Evolutionary conservation across 2,888 invertebrate species (phyloP).

Genomic region (Xylocampa areola): DNA sequence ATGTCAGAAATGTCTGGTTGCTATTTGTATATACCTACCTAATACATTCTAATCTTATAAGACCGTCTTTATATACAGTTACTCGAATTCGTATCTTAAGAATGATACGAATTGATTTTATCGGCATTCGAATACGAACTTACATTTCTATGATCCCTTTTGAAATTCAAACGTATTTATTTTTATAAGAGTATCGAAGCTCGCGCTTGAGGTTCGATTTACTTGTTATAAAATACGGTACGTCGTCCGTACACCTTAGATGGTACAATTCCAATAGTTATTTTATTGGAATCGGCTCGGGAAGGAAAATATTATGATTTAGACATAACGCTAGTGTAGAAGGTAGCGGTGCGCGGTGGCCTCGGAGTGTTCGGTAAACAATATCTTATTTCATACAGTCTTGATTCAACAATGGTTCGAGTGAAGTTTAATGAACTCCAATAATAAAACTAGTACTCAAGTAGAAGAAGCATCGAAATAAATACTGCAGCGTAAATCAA

Average conservation of each 20-base stretch:
- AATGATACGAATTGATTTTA: slow-evolving; percentile 27
- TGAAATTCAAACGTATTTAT: slow-evolving; percentile 30
- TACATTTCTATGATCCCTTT: slow-evolving; percentile 23
- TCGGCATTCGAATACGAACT: slow-evolving; percentile 5
- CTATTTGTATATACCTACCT: slow-evolving; percentile 1
- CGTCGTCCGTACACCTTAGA: slow-evolving; percentile 20
- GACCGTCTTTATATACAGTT: slow-evolving; percentile 10
- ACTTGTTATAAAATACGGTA: slow-evolving; percentile 36
- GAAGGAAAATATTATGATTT: slow-evolving; percentile 59
- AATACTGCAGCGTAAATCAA: slow-evolving; percentile 39
- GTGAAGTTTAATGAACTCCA: slow-evolving; percentile 45
- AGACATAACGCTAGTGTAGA: slow-evolving; percentile 35
- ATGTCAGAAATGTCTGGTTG: slow-evolving; percentile 15
- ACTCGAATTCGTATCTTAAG: slow-evolving; percentile 19
- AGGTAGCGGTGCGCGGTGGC: slow-evolving; percentile 22
- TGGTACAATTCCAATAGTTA: slow-evolving; percentile 39
- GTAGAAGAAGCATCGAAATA: slow-evolving; percentile 22
- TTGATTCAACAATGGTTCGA: slow-evolving; percentile 49
- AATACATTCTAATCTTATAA: slow-evolving; percentile 17
- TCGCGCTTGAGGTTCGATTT: slow-evolving; percentile 21
- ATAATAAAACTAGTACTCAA: slow-evolving; percentile 35
- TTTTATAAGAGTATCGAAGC: slow-evolving; percentile 28
- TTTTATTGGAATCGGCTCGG: slow-evolving; percentile 35
- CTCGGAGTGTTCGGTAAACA: slow-evolving; percentile 71
- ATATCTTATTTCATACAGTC: slow-evolving; percentile 69